phyloP scores from a whole-genome alignment of 1,140 invertebrate species.

The Drosophila teissieri region DNA sequence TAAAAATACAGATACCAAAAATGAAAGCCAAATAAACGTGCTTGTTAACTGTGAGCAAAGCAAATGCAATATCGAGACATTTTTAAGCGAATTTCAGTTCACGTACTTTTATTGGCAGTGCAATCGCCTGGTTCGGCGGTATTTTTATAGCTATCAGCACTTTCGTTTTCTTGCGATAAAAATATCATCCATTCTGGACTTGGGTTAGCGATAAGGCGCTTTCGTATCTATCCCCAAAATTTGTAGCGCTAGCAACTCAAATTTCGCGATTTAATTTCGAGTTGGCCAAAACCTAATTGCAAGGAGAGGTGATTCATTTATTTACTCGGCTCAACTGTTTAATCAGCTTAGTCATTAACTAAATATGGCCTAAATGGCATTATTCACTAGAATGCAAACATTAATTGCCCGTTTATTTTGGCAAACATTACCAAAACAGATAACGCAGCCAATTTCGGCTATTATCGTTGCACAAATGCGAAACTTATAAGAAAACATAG shows the following conservation, averaged over 20 bases:
- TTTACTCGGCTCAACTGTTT: background rate
- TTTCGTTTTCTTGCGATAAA: constrained; percentile 51
- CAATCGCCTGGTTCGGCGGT: constrained; percentile 12
- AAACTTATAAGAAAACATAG: constrained; percentile 37
- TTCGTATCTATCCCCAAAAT: constrained; percentile 23
- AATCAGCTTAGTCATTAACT: constrained; percentile 36
- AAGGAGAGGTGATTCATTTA: constrained; percentile 5
- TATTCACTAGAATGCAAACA: constrained; percentile 18
- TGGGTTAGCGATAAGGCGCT: constrained; percentile 42
- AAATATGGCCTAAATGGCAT: constrained; percentile 20
- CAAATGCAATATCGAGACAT: constrained; percentile 25
- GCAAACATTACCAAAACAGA: constrained; percentile 24
- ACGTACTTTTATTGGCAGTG: constrained; percentile 2
- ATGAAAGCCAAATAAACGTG: constrained; percentile 30
- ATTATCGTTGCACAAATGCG: constrained; percentile 35
- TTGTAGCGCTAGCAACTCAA: constrained; percentile 4
- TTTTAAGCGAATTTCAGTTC: constrained; percentile 5
- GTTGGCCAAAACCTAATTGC: constrained; percentile 10
- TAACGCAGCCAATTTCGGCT: constrained; percentile 31
- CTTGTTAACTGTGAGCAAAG: constrained; percentile 5
- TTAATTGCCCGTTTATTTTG: constrained; percentile 29
- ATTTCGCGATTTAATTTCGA: constrained; percentile 24
- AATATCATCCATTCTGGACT: constrained; percentile 42
- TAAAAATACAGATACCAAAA: constrained; percentile 8
- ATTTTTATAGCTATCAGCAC: constrained; percentile 50